These are phyloP conservation scores for Capitella teleta DNA, from an alignment of 1,140 invertebrate genomes.

Conservation along the genomic window DNA sequence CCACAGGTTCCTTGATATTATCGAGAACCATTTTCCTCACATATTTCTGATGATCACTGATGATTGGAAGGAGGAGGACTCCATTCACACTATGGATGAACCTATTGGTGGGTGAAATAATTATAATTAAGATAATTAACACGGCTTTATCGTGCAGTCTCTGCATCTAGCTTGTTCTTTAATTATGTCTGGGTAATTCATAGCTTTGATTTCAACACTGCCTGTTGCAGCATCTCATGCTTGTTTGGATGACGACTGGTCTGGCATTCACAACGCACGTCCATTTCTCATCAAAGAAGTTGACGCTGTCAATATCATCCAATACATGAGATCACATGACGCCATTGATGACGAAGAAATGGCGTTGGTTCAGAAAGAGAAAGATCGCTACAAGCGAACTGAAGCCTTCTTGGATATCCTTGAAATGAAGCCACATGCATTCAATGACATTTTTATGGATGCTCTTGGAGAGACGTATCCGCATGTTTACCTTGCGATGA, in stretches of 20 bases:
- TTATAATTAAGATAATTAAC: background rate
- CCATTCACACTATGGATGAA: background rate
- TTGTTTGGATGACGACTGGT: background rate
- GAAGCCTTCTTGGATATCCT: constrained; percentile 3
- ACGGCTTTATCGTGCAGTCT: background rate
- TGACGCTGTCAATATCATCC: background rate
- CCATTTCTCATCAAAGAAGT: background rate
- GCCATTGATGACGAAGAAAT: background rate
- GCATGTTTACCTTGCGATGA: constrained; percentile 6
- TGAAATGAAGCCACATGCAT: constrained; percentile 4
- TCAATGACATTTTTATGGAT: constrained; percentile 1
- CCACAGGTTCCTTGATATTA: background rate
- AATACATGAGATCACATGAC: background rate
- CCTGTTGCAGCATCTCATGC: background rate
- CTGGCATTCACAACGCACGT: background rate
- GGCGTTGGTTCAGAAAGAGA: too few species aligned
- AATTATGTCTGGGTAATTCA: background rate
- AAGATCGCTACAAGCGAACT: too few species aligned
- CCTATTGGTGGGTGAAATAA: background rate
- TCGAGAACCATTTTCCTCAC: background rate
- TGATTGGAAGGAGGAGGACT: background rate
- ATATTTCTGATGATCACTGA: background rate
- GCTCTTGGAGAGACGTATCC: constrained; percentile 3
- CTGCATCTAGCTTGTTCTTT: background rate
- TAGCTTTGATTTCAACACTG: background rate